phyloP scores from a whole-genome alignment of 2,888 invertebrate genomes.

The Elmis aenea region DNA sequence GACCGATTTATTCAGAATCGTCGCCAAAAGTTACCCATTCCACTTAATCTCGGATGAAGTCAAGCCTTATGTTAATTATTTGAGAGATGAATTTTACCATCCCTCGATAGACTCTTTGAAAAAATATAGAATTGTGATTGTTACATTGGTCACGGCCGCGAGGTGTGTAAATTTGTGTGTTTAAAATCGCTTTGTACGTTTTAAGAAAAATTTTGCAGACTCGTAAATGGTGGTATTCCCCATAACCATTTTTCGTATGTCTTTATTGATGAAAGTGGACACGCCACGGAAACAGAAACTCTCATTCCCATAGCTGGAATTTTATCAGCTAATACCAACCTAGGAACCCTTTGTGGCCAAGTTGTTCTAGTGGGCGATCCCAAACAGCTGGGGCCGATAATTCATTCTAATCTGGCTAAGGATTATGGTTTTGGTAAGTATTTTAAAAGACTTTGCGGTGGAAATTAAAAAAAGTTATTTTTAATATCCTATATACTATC shows the following conservation, averaged over 20 bases:
- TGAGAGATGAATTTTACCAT: conserved; percentile 42
- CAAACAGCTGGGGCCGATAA: conserved; percentile 62
- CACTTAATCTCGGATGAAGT: conserved; percentile 39
- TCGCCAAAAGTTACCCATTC: conserved; percentile 39
- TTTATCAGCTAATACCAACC: conserved; percentile 23
- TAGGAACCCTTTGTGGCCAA: conserved; percentile 43
- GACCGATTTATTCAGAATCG: conserved; percentile 44
- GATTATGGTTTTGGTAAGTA: conserved; percentile 45
- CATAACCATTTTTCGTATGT: conserved; percentile 58
- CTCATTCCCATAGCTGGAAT: conserved; percentile 53
- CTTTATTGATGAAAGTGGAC: conserved; percentile 71
- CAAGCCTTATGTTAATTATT: conserved; percentile 45
- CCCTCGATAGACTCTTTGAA: conserved; percentile 50
- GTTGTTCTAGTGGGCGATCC: conserved; percentile 68
- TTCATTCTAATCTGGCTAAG: conserved; percentile 45
- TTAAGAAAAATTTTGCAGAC: conserved; percentile 19
- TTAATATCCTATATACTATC: no score
- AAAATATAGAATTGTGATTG: conserved; percentile 55
- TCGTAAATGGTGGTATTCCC: conserved; percentile 34
- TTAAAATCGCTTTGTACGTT: not conserved
- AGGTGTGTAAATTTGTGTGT: conserved; percentile 31
- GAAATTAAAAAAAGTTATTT: no score
- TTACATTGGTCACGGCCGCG: conserved; percentile 58
- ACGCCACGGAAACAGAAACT: conserved; percentile 63
- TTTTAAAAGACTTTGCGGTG: no score